These are phyloP conservation scores for Pandion haliaetus DNA, from an alignment of 2,113 vertebrate genomes.

Conservation along the genomic window DNA sequence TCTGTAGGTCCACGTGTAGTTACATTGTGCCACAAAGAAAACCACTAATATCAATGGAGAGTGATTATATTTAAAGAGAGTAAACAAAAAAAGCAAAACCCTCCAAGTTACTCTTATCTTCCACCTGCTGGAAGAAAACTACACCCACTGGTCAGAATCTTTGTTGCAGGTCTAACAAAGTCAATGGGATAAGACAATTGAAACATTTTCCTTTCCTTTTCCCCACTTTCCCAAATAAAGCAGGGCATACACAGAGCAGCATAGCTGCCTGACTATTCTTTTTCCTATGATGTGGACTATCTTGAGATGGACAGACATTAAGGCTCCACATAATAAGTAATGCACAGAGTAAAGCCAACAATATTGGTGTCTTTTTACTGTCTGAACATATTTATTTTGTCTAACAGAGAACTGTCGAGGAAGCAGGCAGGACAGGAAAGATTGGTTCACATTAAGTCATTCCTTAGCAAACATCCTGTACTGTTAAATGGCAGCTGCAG, in stretches of 20 bases:
- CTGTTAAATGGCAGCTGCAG: neutral
- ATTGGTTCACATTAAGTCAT: neutral
- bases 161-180: neutral
- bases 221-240: neutral
- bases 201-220: neutral
- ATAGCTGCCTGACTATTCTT: neutral
- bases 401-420: neutral
- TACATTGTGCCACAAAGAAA: neutral
- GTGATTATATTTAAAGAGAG: neutral
- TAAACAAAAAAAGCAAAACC: neutral
- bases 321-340: neutral
- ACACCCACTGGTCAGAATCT: neutral
- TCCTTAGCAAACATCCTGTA: neutral
- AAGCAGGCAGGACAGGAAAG: neutral
- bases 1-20: neutral
- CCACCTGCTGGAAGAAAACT: neutral
- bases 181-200: neutral
- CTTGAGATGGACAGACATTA: neutral
- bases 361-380: neutral
- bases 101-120: neutral
- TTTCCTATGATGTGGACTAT: neutral
- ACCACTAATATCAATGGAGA: neutral
- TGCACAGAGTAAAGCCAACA: neutral
- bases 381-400: neutral
- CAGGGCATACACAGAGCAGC: neutral